phyloP scores from a whole-genome alignment of 2,888 invertebrate genomes.

The Busseola fusca region DNA sequence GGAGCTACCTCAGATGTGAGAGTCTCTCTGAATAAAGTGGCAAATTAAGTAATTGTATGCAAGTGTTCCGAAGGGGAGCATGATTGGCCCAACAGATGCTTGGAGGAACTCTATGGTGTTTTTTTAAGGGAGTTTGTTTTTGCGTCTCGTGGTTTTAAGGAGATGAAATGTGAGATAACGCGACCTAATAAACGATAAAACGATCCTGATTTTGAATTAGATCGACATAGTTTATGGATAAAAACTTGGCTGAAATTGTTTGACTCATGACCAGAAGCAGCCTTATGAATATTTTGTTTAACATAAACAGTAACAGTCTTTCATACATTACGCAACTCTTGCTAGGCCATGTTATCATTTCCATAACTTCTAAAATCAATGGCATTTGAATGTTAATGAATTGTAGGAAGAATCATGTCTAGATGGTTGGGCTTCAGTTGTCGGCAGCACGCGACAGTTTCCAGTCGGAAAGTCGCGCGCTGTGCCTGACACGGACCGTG shows the following conservation, averaged over 20 bases:
- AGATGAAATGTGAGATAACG: not conserved
- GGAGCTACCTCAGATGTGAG: slow-evolving; percentile 59
- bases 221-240: not conserved
- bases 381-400: slow-evolving; percentile 53
- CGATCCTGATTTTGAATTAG: not conserved
- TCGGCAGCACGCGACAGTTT: slow-evolving; percentile 62
- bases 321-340: not conserved
- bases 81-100: slow-evolving; percentile 61
- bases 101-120: slow-evolving; percentile 48
- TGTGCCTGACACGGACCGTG: slow-evolving; percentile 63
- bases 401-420: slow-evolving; percentile 52
- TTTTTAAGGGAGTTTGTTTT: slow-evolving; percentile 34
- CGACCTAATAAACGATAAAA: not conserved
- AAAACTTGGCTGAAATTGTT: not conserved
- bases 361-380: slow-evolving; percentile 9
- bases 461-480: slow-evolving; percentile 66
- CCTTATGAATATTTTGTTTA: not conserved
- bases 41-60: slow-evolving; percentile 76
- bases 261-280: not conserved
- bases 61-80: slow-evolving; percentile 65
- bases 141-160: slow-evolving; percentile 3
- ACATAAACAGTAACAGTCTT: no score
- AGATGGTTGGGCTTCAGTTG: slow-evolving; percentile 60
- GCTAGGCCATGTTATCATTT: not conserved
- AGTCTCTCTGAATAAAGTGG: slow-evolving; percentile 65